Conservation (phyloP, 2,888 invertebrate genomes). For the Artemia sinica region DNA sequence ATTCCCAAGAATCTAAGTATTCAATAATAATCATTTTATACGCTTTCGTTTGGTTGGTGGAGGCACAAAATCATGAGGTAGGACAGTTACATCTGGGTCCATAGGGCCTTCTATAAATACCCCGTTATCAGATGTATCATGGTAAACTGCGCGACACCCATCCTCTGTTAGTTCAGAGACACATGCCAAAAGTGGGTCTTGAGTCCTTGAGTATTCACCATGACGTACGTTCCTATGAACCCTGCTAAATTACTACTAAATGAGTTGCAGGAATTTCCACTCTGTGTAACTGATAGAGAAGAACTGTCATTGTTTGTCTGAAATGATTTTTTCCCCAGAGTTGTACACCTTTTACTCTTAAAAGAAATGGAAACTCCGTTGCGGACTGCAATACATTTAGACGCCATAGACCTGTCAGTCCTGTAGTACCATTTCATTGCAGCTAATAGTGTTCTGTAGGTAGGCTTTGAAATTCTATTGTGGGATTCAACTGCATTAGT, state of each 20-base stretch:
- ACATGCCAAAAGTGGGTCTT: background rate
- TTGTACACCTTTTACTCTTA: background rate
- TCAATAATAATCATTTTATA: too few relatives aligned
- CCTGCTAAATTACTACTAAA: too few relatives aligned
- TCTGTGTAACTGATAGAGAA: too few relatives aligned
- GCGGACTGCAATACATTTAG: background rate
- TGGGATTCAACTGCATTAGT: background rate
- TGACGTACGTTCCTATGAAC: constrained; percentile 1
- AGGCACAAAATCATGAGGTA: background rate
- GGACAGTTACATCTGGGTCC: background rate
- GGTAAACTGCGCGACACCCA: background rate
- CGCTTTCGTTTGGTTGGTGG: background rate
- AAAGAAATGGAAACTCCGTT: background rate
- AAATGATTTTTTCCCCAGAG: background rate
- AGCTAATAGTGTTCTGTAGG: background rate
- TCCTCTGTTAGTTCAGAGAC: background rate
- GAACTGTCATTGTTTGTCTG: background rate
- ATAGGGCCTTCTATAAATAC: background rate
- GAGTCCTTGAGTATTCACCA: background rate
- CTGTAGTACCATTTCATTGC: background rate
- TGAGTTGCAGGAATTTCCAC: too few relatives aligned
- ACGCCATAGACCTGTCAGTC: background rate
- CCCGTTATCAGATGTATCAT: background rate
- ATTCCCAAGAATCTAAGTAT: too few relatives aligned
- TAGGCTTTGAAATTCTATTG: background rate